Base-by-base conservation (phyloP, 2,888 invertebrate genomes). In the Sylvicola cinctus region DNA sequence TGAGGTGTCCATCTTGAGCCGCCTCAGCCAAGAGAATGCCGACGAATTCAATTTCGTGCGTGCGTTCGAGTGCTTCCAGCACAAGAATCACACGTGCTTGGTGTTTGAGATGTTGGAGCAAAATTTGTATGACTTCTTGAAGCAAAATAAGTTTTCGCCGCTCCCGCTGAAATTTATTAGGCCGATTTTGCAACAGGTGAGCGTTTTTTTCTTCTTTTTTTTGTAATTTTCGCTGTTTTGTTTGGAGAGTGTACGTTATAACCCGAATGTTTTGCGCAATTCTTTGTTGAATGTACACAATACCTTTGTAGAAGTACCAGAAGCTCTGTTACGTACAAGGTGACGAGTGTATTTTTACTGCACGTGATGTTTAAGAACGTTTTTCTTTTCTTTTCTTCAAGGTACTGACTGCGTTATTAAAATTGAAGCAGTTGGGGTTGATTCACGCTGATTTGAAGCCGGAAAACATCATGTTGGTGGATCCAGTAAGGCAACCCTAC, bases 21-120 rank as follows among this genome's bases (percentile, higher is more conserved):
- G 88, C 46, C 66, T 90, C 40, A 87, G 88, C 52, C 91, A 90
- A 61, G 93, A 95, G 69, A 93, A 91, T 68, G 91, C 93, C 48
- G 93, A 93, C 63, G 93, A 93, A 68, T 96, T 90, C 69, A 99
- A 99, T 68, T 98, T 98, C 68, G 98, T 98, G 48, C 87, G 96
- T 43, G 98, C 98, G 32, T 95, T 90, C 63, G 98, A 98, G 62
- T 99, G 98, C 65, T 98, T 98, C 66, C 91, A 93, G 66, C 96
- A 98, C 63, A 93, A 95, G 61, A 93, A 90, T 58, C 96, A 98
- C 66, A 98, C 96, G 36, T 98, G 96, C 62, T 72, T 98, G 62
- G 96, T 96, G 54, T 98, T 96, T 60, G 98, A 99, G 66, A 96
- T 99, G 95, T 74, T 99, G 49, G 98, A 99, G 56, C 98, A 98